Evolutionary conservation across 1,140 invertebrate genomes (phyloP), one percentile per base, ranked within the genome.

Genomic region (Euschistus heros): DNA sequence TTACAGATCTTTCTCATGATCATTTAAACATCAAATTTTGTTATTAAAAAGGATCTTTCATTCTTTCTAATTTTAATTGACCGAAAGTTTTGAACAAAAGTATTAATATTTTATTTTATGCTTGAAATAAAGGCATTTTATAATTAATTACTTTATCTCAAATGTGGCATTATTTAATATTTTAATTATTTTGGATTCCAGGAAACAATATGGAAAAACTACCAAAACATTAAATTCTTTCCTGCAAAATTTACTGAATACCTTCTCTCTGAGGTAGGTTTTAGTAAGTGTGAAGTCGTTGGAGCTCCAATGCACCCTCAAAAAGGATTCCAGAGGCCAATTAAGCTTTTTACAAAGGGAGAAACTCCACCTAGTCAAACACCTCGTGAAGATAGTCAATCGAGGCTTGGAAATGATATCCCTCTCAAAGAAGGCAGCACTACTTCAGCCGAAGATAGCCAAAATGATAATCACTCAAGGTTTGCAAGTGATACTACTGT

Each of bases 241-340:
- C 94, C 94, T 0, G 84, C 92, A 59, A 87, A 89, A 68, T 97
- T 97, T 73, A 87, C 88, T 8, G 87, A 94, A 65, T 97, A 91
- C 77, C 78, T 98, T 24, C 76, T 97, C 0, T 91, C 89, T n/a
- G 91, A 94, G 72, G 89, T 97, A 20, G 94, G 94, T 4, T 97
- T 97, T 75, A 84, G 81, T 68, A 90, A 89, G 70, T 92, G 89
- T 73, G 90, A 92, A 71, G 83, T 89, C 0, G 74, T 97, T 24
- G 90, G 87, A 14, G 86, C 88, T 30, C 91, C 92, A 10, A 80
- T 85, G 37, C 90, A 97, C 75, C 83, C 86, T 62, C 85, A 86
- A 47, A 93, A 92, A 79, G 94, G 92, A 8, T 97, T 97, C 73
- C 85, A 89, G 67, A 78, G 92, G 63, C 91, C 92, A 0, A 88